Evolutionary conservation across 2,888 invertebrate species (phyloP), one percentile per base, ranked within the genome.

Genomic region (Pandemis corylana): DNA sequence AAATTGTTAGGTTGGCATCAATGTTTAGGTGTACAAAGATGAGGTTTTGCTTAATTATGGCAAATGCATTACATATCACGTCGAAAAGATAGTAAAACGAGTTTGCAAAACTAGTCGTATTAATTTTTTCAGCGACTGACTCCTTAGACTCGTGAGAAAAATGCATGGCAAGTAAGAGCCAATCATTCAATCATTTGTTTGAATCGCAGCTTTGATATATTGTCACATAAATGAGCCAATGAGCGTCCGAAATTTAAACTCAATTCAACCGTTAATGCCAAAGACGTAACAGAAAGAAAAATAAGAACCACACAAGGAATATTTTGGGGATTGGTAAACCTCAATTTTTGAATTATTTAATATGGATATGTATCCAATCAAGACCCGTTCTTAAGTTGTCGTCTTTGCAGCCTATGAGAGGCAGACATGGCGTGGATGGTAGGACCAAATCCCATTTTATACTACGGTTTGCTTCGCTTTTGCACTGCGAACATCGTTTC

Each of bases 201-300:
- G 20, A 20, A n/a, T 56, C 20, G 9, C 0, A 56, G 20, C 7
- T 56, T 10, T 56, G 51, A 53, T 3, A n/a, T 53, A 12, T 53
- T n/a, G 12, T 53, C 51, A 53, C 51, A 72, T 72, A 61, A 62
- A 72, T 62, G 51, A 72, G 72, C 72, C 67, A 72, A 72, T 72
- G 62, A 53, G 63, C 68, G 51, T 63, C 62, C 68, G 68, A 62
- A 72, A 72, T 72, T 68, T 53, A 68, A 68, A 72, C 67, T 68
- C 63, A 44, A 63, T 63, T 63, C 72, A 68, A 72, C 12, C 44
- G 12, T 62, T 68, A 68, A 72, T 72, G 68, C 62, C 68, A 53
- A 53, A 63, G 53, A 59, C 68, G 51, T 46, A 42, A 65, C 65
- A 66, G 59, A 59, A 65, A 49, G 71, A 66, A 71, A 66, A 71